These are phyloP conservation scores for Rhinopomastus cyanomelas DNA, from an alignment of 2,113 vertebrate species.

Conservation along the genomic window DNA sequence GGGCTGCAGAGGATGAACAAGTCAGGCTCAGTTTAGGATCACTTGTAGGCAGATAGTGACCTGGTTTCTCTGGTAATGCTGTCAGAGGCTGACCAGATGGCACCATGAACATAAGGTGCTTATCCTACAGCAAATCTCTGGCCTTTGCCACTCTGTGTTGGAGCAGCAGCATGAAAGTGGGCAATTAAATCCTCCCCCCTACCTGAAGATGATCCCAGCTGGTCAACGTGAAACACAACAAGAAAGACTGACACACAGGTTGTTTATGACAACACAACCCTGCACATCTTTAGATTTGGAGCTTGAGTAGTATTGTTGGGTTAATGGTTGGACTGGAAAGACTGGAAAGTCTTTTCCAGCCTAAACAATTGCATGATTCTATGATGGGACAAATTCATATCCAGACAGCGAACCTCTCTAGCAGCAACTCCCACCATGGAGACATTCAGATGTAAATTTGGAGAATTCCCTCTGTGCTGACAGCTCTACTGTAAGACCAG, in stretches of 20 bases:
- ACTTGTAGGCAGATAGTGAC: background rate
- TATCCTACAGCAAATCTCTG: constrained; percentile 42
- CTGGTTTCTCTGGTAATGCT: constrained; percentile 22
- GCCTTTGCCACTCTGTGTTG: background rate
- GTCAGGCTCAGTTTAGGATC: background rate
- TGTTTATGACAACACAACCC: background rate
- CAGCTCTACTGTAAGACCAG: background rate
- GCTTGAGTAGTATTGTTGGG: too few relatives aligned
- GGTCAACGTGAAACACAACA: background rate
- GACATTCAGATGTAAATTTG: background rate
- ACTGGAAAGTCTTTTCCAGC: too few relatives aligned
- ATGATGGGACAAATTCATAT: background rate
- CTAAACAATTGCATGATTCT: too few relatives aligned
- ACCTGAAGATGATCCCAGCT: background rate
- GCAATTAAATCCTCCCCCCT: background rate
- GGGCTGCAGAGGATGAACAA: background rate
- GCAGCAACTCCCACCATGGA: background rate
- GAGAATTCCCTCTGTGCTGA: background rate
- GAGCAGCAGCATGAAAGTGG: background rate
- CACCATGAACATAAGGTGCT: constrained; percentile 11
- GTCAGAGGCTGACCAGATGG: constrained; percentile 30
- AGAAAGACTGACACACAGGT: background rate
- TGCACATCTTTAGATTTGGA: too few relatives aligned
- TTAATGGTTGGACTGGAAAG: too few relatives aligned
- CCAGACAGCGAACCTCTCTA: background rate